Conservation (phyloP, 1,140 invertebrate species). For the Holotrichia oblita region DNA sequence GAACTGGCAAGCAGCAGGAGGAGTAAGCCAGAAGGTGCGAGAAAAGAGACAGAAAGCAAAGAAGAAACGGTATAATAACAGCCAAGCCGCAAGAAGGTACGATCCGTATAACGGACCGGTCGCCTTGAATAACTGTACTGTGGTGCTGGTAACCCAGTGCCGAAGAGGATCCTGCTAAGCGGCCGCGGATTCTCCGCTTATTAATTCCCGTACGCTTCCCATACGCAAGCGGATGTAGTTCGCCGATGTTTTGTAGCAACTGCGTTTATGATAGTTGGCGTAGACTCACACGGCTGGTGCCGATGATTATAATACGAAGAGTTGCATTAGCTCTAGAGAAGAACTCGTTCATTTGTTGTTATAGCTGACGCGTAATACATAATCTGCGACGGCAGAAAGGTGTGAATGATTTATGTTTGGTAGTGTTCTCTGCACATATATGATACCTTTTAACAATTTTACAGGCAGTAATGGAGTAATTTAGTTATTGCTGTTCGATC, state of each 20-base stretch:
- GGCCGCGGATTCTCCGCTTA: conserved; percentile 42
- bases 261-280: conserved; percentile 2
- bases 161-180: conserved; percentile 51
- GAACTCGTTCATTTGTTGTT: background rate
- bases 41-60: conserved; percentile 36
- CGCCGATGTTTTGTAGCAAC: background rate
- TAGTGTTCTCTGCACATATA: background rate
- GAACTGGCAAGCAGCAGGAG: background rate
- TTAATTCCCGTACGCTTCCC: conserved; percentile 43
- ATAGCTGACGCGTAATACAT: background rate
- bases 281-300: background rate
- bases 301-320: background rate
- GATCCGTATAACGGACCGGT: conserved; percentile 50
- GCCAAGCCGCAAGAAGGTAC: conserved; percentile 33
- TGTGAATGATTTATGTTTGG: background rate
- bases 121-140: conserved; percentile 52
- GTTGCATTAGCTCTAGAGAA: background rate
- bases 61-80: conserved; percentile 40
- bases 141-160: conserved; percentile 55
- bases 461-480: too few relatives aligned
- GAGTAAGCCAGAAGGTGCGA: background rate
- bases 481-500: too few relatives aligned
- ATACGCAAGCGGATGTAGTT: conserved; percentile 41
- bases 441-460: background rate
- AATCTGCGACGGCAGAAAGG: background rate